Percentiles rank a stretch among this genome's conserved stretches.
Evolutionary conservation across 2,113 vertebrate species (phyloP).

Genomic region (Colossoma macropomum): DNA sequence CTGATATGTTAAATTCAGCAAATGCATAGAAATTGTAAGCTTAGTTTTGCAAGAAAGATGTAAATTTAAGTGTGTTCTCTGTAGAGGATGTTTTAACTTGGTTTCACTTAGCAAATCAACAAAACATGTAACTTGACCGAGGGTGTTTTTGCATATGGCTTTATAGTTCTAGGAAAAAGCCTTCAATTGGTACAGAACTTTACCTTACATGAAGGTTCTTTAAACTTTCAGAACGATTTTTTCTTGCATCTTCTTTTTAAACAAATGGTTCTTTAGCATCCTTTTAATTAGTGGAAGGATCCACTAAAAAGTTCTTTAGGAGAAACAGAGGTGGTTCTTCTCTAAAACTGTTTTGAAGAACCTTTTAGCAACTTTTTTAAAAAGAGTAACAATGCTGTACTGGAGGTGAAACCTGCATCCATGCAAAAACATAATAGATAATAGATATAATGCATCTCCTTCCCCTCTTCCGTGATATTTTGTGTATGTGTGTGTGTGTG

Average conservation of each 20-base stretch:
- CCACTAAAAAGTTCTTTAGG: neutral
- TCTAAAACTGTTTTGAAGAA: neutral
- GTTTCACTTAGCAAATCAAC: too few species aligned
- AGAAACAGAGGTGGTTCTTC: neutral
- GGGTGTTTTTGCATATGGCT: too few species aligned
- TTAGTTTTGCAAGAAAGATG: too few species aligned
- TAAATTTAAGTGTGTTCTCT: too few species aligned
- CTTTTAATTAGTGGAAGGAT: too few species aligned
- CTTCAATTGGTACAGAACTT: too few species aligned
- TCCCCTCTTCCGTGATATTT: conserved; percentile 9
- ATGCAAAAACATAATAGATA: conserved; percentile 32
- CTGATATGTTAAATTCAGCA: too few species aligned
- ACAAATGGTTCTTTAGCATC: neutral
- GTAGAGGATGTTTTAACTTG: too few species aligned
- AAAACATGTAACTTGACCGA: too few species aligned
- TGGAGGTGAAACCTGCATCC: neutral
- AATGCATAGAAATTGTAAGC: too few species aligned
- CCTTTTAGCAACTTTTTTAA: neutral
- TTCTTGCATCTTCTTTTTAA: neutral
- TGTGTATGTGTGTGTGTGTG: neutral
- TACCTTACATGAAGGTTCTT: neutral
- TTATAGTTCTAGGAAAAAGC: too few species aligned
- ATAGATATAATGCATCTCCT: neutral
- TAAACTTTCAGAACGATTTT: neutral
- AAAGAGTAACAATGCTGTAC: neutral